Evolutionary conservation across 2,797 vertebrate species (phyloP), one percentile per base, ranked within the genome.

Genomic region (Tangara arthus): DNA sequence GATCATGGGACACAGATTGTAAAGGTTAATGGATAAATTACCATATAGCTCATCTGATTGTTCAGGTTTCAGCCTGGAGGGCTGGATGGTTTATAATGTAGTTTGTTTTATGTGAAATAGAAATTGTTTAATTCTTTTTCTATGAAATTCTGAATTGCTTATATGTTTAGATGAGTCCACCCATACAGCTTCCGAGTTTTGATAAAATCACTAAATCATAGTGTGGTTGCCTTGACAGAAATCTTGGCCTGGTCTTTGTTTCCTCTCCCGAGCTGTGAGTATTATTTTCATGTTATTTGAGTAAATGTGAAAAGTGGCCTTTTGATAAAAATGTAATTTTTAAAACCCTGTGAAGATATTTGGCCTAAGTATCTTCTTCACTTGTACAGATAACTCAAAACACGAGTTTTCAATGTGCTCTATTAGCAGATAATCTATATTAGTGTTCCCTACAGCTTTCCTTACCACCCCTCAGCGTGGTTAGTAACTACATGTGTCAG

Each of bases 1-100:
- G 59, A 94, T 83, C 53, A 65, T 47, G 32, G 26, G 78, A 37
- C 22, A 14, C 41, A 27, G 21, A 23, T 9, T 69, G 47, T 69
- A 94, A 93, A 94, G 79, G 90, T 94, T 94, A 89, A 95, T 95
- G 82, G 68, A 72, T 41, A 63, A 93, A 91, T 77, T 91, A 84
- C 52, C 57, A 19, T 52, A 32, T 9, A 88, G 70, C 30, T 92
- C 47, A 41, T 70, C 63, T 85, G 41, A 65, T 59, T 73, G 46
- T 76, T 93, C 47, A n/a, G 52, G 35, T 49, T 66, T 46, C 87
- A 50, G 50, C 84, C 23, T 85, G 20, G 24, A 87, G 59, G 52
- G 34, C 32, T 86, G 73, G 64, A 42, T 88, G 28, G 8, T 78
- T 93, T 82, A 47, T 82, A 64, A 49, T 60, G 37, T 63, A 30